These are phyloP conservation scores for Stenodema calcarata DNA, from an alignment of 2,888 invertebrate species.

Conservation along the genomic window DNA sequence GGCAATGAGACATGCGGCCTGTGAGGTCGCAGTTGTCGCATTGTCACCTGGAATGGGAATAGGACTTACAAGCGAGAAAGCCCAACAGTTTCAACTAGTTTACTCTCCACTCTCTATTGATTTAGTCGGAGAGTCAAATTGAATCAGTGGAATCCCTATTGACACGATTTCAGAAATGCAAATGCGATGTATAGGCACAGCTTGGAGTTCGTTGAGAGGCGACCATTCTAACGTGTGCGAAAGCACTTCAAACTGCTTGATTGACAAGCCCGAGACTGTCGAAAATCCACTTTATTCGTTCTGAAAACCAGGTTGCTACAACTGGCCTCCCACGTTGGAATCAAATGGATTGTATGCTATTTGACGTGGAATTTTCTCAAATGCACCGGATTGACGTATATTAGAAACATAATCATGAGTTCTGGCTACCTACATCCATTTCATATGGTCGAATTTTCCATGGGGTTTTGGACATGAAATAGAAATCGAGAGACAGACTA, in stretches of 20 bases:
- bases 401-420: too few species aligned
- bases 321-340: too few species aligned
- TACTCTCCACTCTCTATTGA: neutral
- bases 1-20: neutral
- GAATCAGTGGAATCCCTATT: neutral
- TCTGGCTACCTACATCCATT: too few species aligned
- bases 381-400: too few species aligned
- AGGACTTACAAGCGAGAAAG: neutral
- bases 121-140: neutral
- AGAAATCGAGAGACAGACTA: too few species aligned
- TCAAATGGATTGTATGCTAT: too few species aligned
- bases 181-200: neutral
- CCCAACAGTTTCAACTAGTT: neutral
- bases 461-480: too few species aligned
- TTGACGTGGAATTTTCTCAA: too few species aligned
- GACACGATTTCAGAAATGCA: neutral
- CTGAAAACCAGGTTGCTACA: too few species aligned
- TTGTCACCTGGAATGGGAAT: neutral
- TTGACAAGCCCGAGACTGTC: neutral
- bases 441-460: too few species aligned
- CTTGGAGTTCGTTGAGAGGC: neutral
- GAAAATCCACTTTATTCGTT: too few species aligned
- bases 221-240: neutral
- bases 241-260: neutral
- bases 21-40: neutral